Base-by-base conservation (phyloP, 2,888 invertebrate genomes). In the Nesidiocoris tenuis region DNA sequence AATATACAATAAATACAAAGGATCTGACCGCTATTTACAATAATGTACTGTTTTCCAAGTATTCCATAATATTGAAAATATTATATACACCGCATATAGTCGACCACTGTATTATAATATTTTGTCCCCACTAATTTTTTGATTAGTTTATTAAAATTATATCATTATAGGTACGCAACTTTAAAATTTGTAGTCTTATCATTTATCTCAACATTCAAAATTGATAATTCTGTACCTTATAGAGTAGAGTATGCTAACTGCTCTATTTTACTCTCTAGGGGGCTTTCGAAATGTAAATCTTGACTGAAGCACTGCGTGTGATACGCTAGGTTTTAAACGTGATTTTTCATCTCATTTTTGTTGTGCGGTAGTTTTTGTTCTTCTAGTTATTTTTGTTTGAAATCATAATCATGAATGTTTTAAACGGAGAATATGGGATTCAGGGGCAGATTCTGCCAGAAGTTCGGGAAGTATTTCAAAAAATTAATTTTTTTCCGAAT, bases 61-160 rank as follows among this genome's bases (percentile, higher is more conserved):
- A 56, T 70, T 70, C 59, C 59, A 70, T 59, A 18, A 70, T 72
- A 72, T 24, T 64, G 63, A 72, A 72, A 72, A 72, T 72, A 72
- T 63, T 72, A 72, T 72, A 22, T 72, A 72, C 72, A 72, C n/a
- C 63, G 64, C 72, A 63, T 72, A 72, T 63, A 63, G 64, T 61
- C 61, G 17, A 39, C 25, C 61, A 63, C 64, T 63, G 63, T 63
- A 72, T 23, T 39, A 39, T 63, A 21, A 22, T 63, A 63, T 63
- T 23, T 64, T 63, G 61, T 24, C 25, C 56, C 70, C 59, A 57
- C 70, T 70, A 70, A 57, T 70, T 70, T 39, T 59, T 70, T 70
- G 70, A 70, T 70, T 70, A 70, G 25, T 12, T 24, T 70, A 70
- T 25, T 56, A 70, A 70, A 70, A 70, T 70, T 70, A 70, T 70